phyloP scores from a whole-genome alignment of 2,113 vertebrate genomes.

The Zosterops lateralis region DNA sequence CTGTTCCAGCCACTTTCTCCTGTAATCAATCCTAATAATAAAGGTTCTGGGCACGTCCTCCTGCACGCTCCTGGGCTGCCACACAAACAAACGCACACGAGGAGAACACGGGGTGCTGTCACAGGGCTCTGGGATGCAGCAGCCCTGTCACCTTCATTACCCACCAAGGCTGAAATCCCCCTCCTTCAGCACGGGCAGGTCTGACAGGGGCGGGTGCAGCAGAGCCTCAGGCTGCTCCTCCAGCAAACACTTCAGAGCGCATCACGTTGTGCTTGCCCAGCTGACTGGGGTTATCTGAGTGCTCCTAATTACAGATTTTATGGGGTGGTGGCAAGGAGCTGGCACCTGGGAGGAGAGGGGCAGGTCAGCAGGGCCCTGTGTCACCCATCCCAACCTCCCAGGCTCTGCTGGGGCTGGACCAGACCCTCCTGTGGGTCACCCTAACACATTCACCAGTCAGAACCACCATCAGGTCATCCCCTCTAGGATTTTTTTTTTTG shows the following conservation, averaged over 20 bases:
- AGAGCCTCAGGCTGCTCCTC: not conserved
- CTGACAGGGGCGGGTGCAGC: not conserved
- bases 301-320: not conserved
- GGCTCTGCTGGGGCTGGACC: not conserved
- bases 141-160: not conserved
- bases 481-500: not conserved
- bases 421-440: rapidly evolving
- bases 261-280: not conserved
- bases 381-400: rapidly evolving
- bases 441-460: rapidly evolving
- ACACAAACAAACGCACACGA: not conserved
- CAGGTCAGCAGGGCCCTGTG: rapidly evolving
- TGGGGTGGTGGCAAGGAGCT: not conserved
- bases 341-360: not conserved
- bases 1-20: not conserved
- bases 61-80: not conserved
- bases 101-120: rapidly evolving
- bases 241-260: not conserved
- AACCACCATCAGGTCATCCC: not conserved
- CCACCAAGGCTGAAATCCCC: not conserved
- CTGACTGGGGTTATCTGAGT: not conserved
- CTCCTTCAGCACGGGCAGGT: not conserved
- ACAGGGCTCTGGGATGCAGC: not conserved
- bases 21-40: not conserved
- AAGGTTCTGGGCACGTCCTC: not conserved